Evolutionary conservation across 92 coral and sea anemone genomes (phyloP), one percentile per base, ranked within the genome.

Genomic region (Epizoanthus ramosus): DNA sequence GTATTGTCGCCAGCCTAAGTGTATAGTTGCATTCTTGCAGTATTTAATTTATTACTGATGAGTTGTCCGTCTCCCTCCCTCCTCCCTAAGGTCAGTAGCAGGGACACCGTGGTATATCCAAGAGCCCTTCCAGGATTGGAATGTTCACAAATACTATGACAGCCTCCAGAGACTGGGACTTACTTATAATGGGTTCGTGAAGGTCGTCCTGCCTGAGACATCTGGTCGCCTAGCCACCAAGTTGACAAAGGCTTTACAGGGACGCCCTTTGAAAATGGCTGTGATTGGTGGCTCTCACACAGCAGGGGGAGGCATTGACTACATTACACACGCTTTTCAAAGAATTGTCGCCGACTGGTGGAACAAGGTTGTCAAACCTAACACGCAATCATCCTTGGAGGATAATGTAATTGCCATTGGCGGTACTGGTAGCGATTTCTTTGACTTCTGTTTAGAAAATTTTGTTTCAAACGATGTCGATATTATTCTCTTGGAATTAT

Each of bases 341-440:
- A 77, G 59, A 24, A 25, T 77, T 13, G 28, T 77, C 71, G 14
- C 37, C 9, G 70, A 77, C 24, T 77, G 82, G 82, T 77, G 45
- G 47, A 63, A 41, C 24, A 77, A 23, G 59, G 47, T 61, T 77
- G 82, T 77, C 71, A 68, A 43, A 41, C 39, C 71, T 7, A 77
- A 77, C 12, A 77, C 82, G 8, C 15, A 69, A 6, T 60, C 58
- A 23, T 77, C 39, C 16, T 41, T 77, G 8, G 82, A 61, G 16
- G 47, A 77, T 1, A 12, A 60, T 6, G n/a, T 19, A 19, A 47
- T 89, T 24, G 89, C 95, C 39, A 90, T 92, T 19, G 92, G 95
- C 59, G 95, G 92, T 28, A 89, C 95, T 65, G 95, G 95, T 22
- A 92, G 95, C 63, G 95, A 92, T 52, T 92, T 92, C 79, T 92